phyloP scores from a whole-genome alignment of 64 coral and sea anemone genomes.

The Actinia equina region DNA sequence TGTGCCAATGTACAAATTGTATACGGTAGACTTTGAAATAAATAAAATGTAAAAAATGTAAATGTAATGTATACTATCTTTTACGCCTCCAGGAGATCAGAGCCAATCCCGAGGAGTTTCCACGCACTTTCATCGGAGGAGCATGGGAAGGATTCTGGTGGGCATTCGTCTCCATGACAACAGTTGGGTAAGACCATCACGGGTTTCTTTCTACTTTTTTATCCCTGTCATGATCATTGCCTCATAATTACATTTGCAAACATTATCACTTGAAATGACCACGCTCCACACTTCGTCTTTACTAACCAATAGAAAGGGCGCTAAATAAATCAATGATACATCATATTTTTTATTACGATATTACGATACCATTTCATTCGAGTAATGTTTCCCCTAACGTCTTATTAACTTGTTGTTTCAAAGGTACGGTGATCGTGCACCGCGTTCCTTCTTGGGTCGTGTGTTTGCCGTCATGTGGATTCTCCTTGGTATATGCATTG shows the following conservation, averaged over 20 bases:
- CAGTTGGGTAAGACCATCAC: constrained; percentile 56
- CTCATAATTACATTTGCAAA: no score
- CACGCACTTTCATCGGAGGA: constrained; percentile 66
- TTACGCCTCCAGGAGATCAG: constrained; percentile 44
- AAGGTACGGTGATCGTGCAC: constrained; percentile 60
- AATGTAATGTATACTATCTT: not conserved
- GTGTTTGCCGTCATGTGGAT: constrained; percentile 78
- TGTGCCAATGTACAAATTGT: no score
- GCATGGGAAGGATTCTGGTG: constrained; percentile 93
- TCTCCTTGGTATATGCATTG: constrained; percentile 88
- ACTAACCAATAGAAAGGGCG: no score
- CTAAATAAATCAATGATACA: not conserved
- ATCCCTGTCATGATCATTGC: no score
- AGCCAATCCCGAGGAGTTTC: constrained; percentile 61
- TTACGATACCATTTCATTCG: no score
- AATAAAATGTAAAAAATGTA: no score
- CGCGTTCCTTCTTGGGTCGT: constrained; percentile 56
- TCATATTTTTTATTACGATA: not conserved
- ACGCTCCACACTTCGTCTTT: no score
- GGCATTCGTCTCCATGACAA: constrained; percentile 94
- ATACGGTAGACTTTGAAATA: no score
- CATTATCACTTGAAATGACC: no score
- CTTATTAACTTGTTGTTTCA: not conserved
- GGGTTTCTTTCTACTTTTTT: no score
- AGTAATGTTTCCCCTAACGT: no score